Percentiles rank a stretch among this genome's conserved stretches.
Evolutionary conservation across 2,888 invertebrate genomes (phyloP).

Genomic region (Drosophila buzzatii): DNA sequence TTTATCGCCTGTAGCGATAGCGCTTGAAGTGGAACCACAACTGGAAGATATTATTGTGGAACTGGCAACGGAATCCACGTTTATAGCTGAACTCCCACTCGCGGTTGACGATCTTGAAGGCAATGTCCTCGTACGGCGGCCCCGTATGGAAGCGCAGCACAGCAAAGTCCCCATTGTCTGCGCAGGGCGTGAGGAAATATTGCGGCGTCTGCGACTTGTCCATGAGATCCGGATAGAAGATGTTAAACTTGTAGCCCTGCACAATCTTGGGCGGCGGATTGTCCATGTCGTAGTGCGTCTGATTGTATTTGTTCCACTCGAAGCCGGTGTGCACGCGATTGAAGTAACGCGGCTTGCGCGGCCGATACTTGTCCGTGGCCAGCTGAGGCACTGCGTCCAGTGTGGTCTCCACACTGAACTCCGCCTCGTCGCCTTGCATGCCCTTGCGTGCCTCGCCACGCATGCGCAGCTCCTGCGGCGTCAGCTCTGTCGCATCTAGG

Average conservation of each 20-base stretch:
- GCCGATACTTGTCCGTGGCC: conserved; percentile 99
- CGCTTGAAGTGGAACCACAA: conserved; percentile 99
- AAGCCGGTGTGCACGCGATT: conserved; percentile 98
- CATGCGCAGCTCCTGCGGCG: conserved; percentile 88
- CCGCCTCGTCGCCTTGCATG: conserved; percentile 94
- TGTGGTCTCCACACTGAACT: conserved; percentile 95
- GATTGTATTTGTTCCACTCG: conserved; percentile 99
- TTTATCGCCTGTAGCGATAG: conserved; percentile 94
- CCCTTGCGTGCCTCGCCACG: conserved; percentile 93
- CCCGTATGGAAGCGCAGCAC: conserved; percentile 98
- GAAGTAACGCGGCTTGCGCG: conserved; percentile 98
- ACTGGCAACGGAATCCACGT: conserved; percentile 98
- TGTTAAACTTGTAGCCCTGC: conserved; percentile 99
- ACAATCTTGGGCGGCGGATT: conserved; percentile 99
- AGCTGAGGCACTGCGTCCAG: conserved; percentile 91
- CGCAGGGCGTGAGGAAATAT: conserved; percentile 95
- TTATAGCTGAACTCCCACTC: conserved; percentile 99
- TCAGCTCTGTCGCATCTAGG: conserved; percentile 40
- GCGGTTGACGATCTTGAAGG: conserved; percentile 98
- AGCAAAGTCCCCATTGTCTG: conserved; percentile 97
- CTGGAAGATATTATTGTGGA: conserved; percentile 99
- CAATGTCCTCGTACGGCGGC: conserved; percentile 99
- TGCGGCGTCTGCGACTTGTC: conserved; percentile 96
- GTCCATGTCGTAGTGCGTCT: conserved; percentile 99
- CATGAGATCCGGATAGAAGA: conserved; percentile 99